Evolutionary conservation across 2,888 invertebrate species (phyloP), one percentile per base, ranked within the genome.

Genomic region (Sphaerophoria rueppellii): DNA sequence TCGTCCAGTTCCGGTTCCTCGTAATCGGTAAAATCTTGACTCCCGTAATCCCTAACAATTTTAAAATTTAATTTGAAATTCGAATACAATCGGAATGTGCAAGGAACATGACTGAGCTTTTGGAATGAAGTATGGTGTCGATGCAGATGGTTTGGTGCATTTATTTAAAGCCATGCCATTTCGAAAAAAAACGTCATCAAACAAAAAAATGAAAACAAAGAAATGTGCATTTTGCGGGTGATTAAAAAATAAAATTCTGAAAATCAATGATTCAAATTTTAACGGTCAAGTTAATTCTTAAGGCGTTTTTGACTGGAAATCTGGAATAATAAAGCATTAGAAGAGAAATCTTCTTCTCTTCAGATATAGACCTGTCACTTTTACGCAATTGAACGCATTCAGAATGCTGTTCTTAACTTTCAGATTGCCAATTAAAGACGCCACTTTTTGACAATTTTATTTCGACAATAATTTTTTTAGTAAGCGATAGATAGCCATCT

Each of bases 1-100:
- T 89, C 89, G 71, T 89, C 88, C 14, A 88, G 78, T 11, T 89
- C 91, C 6, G 92, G 89, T 79, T 94, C 94, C 88, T 94, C 94
- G 86, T 94, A 93, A 75, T 93, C 91, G 57, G 90, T 91, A 63
- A 90, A 90, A 86, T 89, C 88, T 35, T 87, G 74, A 75, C 73
- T 88, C 46, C 72, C 83, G 48, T 67, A 80, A 52, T 83, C 76
- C 73, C 85, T 85, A 65, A 11, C 58, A 61, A 82, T 73, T 54
- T 52, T 54, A 9, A 63, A 5, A 63, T 46, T 48, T 4, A 63
- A 11, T 35, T 48, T 50, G 48, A 9, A 43, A 34, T n/a, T 24
- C 24, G 24, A 24, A 24, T 24, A 24, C 24, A 24, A 61, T 63
- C 35, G 50, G 48, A 63, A 63, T 48, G 46, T 12, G 9, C 24